Evolutionary conservation across 2,113 vertebrate genomes (phyloP), one percentile per base, ranked within the genome.

Genomic region (Vombatus ursinus): DNA sequence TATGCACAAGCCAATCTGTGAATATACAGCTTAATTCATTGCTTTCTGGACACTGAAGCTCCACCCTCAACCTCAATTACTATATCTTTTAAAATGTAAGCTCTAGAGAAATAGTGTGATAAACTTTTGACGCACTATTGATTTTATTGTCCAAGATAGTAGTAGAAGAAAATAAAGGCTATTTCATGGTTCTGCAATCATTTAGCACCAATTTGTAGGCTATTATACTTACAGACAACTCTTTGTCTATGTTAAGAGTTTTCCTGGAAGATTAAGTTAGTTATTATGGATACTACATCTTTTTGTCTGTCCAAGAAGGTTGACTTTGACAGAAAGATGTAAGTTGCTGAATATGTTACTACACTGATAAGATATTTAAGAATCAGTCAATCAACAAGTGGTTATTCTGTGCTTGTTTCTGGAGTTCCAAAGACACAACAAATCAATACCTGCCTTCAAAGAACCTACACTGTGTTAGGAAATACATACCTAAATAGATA

Each of bases 11-110:
- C 25, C 84, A 94, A 31, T 97, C 57, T 96, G 49, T 92, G 31
- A 37, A 50, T 90, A 89, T 68, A 53, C 92, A 95, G 52, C 61
- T 97, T 98, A 97, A 97, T 98, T 98, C 98, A 96, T 97, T 97
- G 61, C 92, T 97, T 97, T 98, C 96, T 52, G 89, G 77, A 97
- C 95, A 52, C 91, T 24, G 77, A 84, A 84, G 19, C n/a, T n/a
- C 68, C 23, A 25, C 50, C 94, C 52, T 97, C 28, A 52, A 96
- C 9, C 28, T 91, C 47, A 23, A 37, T 90, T 91, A 3, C 94
- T 97, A n/a, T 95, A 19, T 0, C 22, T 50, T 53, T 91, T 90
- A 92, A 92, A 93, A 90, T 37, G 48, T 95, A 98, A 98, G 93
- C 44, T 94, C 1, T 3, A 23, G 23, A 89, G 31, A 94, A 57